These are phyloP conservation scores for Catharus fuscescens DNA, from an alignment of 2,113 vertebrate genomes.

Conservation along the genomic window DNA sequence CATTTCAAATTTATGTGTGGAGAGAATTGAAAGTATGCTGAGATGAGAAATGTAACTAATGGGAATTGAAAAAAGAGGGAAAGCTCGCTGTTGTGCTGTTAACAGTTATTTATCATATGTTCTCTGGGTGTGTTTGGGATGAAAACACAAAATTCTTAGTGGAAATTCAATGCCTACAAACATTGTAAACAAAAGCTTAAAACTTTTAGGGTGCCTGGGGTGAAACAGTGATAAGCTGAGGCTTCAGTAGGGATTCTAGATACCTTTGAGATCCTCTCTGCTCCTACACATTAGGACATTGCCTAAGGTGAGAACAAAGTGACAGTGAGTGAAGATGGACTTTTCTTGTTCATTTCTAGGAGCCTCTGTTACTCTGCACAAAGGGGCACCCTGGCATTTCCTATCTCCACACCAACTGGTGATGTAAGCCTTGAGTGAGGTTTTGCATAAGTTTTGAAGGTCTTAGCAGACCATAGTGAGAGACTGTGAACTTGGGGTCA, in stretches of 20 bases:
- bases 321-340: not conserved
- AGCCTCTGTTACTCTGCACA: rapidly evolving
- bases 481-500: not conserved
- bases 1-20: not conserved
- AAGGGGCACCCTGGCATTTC: not conserved
- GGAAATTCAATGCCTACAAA: not conserved
- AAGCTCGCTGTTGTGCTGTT: not conserved
- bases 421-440: not conserved
- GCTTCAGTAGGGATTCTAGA: not conserved
- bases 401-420: not conserved
- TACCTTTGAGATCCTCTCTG: not conserved
- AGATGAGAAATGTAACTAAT: not conserved
- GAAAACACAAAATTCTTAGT: not conserved
- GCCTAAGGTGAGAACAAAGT: not conserved
- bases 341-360: not conserved
- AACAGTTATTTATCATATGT: not conserved
- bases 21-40: not conserved
- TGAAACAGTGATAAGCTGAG: not conserved
- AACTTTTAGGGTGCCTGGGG: not conserved
- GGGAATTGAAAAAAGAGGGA: not conserved
- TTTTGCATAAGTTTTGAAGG: not conserved
- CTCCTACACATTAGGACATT: not conserved
- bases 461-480: not conserved
- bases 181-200: not conserved
- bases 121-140: not conserved